These are phyloP conservation scores for Pelecanus crispus DNA, from an alignment of 2,113 vertebrate species.

Conservation along the genomic window DNA sequence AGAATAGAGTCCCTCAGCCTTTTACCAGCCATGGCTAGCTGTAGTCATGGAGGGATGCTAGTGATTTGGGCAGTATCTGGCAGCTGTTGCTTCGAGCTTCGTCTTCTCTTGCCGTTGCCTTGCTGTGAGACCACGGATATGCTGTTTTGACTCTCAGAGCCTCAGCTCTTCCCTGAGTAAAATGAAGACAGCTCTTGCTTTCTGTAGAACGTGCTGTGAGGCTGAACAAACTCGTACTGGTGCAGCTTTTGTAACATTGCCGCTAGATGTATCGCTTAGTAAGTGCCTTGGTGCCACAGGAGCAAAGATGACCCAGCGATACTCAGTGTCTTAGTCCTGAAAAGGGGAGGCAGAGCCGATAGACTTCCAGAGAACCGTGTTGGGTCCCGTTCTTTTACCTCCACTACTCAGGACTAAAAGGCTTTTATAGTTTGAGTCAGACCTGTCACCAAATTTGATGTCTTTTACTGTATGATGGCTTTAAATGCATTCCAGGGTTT, in stretches of 20 bases:
- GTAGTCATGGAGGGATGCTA: neutral
- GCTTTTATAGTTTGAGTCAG: neutral
- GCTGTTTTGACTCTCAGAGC: neutral
- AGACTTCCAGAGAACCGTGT: rapidly evolving
- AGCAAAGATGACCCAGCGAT: neutral
- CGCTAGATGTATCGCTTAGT: rapidly evolving
- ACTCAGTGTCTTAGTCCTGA: neutral
- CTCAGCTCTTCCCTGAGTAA: neutral
- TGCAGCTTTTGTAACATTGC: neutral
- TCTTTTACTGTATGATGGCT: neutral
- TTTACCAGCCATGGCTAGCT: neutral
- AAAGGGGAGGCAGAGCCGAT: neutral
- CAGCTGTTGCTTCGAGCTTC: neutral
- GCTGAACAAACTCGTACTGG: neutral
- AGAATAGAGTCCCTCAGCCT: neutral
- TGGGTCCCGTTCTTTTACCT: neutral
- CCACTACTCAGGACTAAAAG: neutral
- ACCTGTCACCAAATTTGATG: neutral
- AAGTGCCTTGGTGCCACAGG: neutral
- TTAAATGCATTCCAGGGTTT: neutral
- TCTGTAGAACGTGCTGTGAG: neutral
- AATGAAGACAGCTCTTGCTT: neutral
- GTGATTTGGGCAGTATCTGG: neutral
- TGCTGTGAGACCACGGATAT: neutral
- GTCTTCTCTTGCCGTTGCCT: neutral